Evolutionary conservation across 2,888 invertebrate genomes (phyloP).

Genomic region (Polyploca ridens): DNA sequence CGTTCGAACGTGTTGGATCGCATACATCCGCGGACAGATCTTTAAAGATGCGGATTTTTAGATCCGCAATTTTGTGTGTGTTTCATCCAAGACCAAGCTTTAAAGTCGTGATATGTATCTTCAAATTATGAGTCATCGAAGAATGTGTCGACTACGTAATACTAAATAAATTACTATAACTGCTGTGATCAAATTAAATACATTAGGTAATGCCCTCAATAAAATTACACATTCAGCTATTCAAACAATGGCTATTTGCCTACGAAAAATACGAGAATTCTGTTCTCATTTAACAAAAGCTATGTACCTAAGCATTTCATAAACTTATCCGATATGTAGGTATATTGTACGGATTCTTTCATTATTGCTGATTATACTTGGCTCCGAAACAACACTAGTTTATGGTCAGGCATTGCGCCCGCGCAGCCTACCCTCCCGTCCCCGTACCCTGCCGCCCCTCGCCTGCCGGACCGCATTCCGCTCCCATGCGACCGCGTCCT

Average conservation of each 20-base stretch:
- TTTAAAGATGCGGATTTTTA: neutral
- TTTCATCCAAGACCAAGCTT: neutral
- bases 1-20: neutral
- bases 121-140: neutral
- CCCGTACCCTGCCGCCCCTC: conserved; percentile 38
- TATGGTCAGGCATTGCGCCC: conserved; percentile 66
- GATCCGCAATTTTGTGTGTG: neutral
- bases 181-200: too few species aligned
- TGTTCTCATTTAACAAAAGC: neutral
- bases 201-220: too few species aligned
- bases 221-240: too few species aligned
- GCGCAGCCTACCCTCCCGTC: conserved; percentile 39
- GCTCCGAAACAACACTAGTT: conserved; percentile 45
- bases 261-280: too few species aligned
- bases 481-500: conserved; percentile 82
- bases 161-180: too few species aligned
- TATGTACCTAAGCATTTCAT: neutral
- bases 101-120: neutral
- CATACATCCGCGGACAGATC: neutral
- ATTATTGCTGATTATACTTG: neutral
- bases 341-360: neutral
- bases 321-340: neutral
- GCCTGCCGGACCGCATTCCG: conserved; percentile 81
- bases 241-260: too few species aligned
- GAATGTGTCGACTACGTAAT: too few species aligned